phyloP scores from a whole-genome alignment of 2,113 vertebrate species.

The Hipposideros armiger region DNA sequence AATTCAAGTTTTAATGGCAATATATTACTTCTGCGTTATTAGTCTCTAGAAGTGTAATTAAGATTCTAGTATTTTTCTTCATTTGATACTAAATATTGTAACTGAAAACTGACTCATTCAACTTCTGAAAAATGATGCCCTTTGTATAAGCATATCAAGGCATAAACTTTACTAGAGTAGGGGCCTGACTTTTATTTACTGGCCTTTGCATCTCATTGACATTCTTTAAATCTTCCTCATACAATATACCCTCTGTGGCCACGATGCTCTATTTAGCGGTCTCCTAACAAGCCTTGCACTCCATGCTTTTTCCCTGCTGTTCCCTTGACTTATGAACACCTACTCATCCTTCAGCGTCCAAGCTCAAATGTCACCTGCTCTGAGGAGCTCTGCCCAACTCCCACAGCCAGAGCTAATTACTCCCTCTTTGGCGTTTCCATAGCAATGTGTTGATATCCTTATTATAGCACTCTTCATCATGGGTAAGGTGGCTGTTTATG shows the following conservation, averaged over 20 bases:
- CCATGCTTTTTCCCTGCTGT: not conserved
- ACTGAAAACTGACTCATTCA: not conserved
- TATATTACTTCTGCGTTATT: not conserved
- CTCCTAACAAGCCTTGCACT: not conserved
- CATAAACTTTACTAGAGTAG: not conserved
- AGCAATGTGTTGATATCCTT: slow-evolving; percentile 55
- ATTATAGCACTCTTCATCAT: slow-evolving; percentile 23
- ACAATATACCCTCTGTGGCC: not conserved
- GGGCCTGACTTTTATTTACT: not conserved
- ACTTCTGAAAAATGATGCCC: not conserved
- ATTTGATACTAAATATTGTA: slow-evolving; percentile 39
- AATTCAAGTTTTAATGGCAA: not conserved
- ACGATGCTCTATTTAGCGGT: not conserved
- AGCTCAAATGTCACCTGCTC: slow-evolving; percentile 24
- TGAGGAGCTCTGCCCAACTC: slow-evolving; percentile 34
- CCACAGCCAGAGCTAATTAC: slow-evolving; percentile 58
- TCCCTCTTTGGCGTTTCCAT: slow-evolving; percentile 64
- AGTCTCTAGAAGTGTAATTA: not conserved
- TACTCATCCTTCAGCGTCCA: slow-evolving; percentile 45
- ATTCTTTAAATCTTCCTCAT: slow-evolving; percentile 1
- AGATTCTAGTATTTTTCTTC: slow-evolving; percentile 40
- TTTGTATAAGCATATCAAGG: not conserved
- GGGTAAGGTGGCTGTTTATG: slow-evolving; percentile 38
- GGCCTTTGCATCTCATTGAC: slow-evolving; percentile 16
- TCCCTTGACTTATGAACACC: slow-evolving; percentile 22